Evolutionary conservation across 1,140 invertebrate genomes (phyloP), one percentile per base, ranked within the genome.

Genomic region (Cephus cinctus): DNA sequence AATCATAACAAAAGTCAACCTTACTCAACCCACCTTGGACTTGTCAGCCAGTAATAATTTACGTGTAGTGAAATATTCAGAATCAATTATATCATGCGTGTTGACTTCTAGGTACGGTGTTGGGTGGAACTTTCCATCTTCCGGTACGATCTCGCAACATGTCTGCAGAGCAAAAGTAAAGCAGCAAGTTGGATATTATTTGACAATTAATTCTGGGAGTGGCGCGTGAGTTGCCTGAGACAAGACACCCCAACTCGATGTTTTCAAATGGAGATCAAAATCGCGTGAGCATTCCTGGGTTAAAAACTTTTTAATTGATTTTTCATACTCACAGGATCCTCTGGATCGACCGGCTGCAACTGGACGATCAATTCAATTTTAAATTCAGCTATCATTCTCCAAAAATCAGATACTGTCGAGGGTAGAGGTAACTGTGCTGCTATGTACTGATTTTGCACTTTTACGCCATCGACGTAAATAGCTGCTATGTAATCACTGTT

Each of bases 381-480:
- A 31, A 86, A 80, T 60, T 87, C 85, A 44, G 82, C 81, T 14
- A 89, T 67, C 92, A 96, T 94, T 63, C 88, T 84, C 94, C 94
- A 97, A 75, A 96, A 96, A 78, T 96, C 93, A 30, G 81, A 81
- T 67, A 89, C 86, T 40, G 94, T 96, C 62, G 87, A 87, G 43
- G 90, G 87, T 57, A 96, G 73, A 16, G 94, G 94, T 1, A 91
- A 87, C 73, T 94, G 91, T 0, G 91, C 90, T 1, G 89, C 90
- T 31, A 94, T 86, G 65, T 92, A 94, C 20, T 85, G 83, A 57
- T 86, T 86, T 51, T 85, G 84, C 32, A 85, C 82, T 32, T 39
- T 57, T 14, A 66, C 47, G 21, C 60, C 54, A 8, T 61, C 56
- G 1, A 68, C 57, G 6, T 50, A 57, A 38, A 59, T 46, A 2